Base-by-base conservation (phyloP, 1,140 invertebrate species). In the Portunus trituberculatus region DNA sequence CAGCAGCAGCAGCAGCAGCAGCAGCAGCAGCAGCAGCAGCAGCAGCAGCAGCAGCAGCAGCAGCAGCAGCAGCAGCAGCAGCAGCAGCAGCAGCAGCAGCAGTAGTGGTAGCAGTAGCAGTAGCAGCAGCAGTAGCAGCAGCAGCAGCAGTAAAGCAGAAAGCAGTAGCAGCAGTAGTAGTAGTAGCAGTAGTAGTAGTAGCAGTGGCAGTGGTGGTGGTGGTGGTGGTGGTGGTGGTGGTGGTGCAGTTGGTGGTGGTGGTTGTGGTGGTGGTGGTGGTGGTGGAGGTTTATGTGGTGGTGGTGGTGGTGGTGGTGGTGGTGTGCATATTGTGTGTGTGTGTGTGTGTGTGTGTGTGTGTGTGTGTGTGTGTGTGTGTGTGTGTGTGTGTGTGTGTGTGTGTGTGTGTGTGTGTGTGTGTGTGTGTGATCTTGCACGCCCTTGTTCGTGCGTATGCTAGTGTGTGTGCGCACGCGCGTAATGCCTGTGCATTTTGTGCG, bases 351-450 rank as follows among this genome's bases (percentile, higher is more conserved):
- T 91, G 48, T 91, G 48, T 91, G 45, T 91, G 48, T 91, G 48
- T 59, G 48, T 91, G 48, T 91, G 48, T 91, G 48, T 59, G 48
- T 91, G 48, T 91, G 48, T 92, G 52, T 92, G 52, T 92, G 52
- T 92, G 52, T 92, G 52, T 92, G 52, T 92, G 52, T 92, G 52
- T 92, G 52, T 92, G 52, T 92, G 52, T 92, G 52, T 92, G 52
- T 92, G 52, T 92, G 52, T 92, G 52, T 92, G 52, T 92, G 52
- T 92, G 39, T 92, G 31, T 91, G 52, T 67, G 52, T 91, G 45
- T 67, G 83, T 12, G 83, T 45, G 86, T 25, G 86, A 10, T 6
- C 10, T 4, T 87, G 84, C 39, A 25, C 4, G 14, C 25, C 12
- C 20, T 10, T 87, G 84, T 29, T 20, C 14, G 45, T 46, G 90